phyloP scores from a whole-genome alignment of 2,797 vertebrate species.

The Melanotaenia maccullochi region DNA sequence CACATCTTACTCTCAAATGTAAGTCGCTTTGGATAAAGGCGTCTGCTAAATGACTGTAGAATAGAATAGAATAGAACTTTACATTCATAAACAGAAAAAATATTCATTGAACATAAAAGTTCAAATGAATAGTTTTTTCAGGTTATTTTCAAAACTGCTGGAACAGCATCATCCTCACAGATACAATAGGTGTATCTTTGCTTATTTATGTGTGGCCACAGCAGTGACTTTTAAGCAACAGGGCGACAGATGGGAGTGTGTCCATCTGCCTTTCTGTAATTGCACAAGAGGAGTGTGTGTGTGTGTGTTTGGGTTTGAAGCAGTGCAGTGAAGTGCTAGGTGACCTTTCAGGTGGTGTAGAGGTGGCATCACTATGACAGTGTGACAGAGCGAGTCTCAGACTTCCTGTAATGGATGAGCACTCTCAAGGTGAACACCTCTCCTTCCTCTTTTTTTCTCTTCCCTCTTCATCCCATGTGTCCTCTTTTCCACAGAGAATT shows the following conservation, averaged over 20 bases:
- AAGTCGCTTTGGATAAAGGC: too few relatives aligned
- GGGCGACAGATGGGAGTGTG: constrained; percentile 72
- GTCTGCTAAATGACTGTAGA: too few relatives aligned
- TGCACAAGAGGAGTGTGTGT: constrained; percentile 39
- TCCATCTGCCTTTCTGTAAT: constrained; percentile 55
- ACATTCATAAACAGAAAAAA: too few relatives aligned
- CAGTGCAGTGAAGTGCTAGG: constrained; percentile 69
- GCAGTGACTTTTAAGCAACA: constrained; percentile 54
- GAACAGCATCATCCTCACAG: constrained; percentile 13
- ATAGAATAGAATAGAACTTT: too few relatives aligned
- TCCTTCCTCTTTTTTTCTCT: constrained; percentile 55
- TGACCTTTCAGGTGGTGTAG: constrained; percentile 84
- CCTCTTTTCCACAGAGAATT: constrained; percentile 66
- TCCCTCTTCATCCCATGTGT: constrained; percentile 57
- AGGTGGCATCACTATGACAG: constrained; percentile 83
- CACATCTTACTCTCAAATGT: too few relatives aligned
- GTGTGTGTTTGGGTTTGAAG: constrained; percentile 56
- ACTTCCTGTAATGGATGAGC: constrained; percentile 85
- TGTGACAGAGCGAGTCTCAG: constrained; percentile 84
- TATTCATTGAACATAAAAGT: too few relatives aligned
- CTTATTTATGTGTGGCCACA: constrained; percentile 51
- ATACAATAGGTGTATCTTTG: constrained; percentile 23
- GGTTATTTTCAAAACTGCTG: constrained; percentile 18
- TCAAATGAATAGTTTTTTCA: too few relatives aligned
- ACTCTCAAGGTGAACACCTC: constrained; percentile 85